These are phyloP conservation scores for Phyllotreta striolata DNA, from an alignment of 2,888 invertebrate genomes.

Conservation along the genomic window DNA sequence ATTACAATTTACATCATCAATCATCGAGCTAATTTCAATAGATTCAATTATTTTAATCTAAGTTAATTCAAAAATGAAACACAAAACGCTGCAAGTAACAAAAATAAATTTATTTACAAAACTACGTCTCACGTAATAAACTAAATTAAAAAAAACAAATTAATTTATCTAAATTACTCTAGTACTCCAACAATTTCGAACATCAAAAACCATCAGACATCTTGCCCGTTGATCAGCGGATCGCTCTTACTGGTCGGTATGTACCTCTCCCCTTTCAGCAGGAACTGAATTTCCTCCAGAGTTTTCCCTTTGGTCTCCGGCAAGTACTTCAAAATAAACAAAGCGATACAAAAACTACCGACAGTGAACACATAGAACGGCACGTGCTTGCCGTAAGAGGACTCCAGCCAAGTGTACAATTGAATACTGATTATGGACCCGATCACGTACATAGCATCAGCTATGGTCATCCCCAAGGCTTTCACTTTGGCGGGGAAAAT, in stretches of 20 bases:
- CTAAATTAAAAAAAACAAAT: too few relatives aligned
- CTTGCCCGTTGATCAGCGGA: slow-evolving; percentile 14
- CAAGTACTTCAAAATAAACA: slow-evolving; percentile 50
- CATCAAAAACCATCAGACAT: neutral
- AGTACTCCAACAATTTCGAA: too few relatives aligned
- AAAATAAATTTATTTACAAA: too few relatives aligned
- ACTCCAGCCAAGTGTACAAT: slow-evolving; percentile 51
- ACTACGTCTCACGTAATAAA: too few relatives aligned
- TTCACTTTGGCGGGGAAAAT: slow-evolving; percentile 59
- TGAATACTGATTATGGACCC: slow-evolving; percentile 54
- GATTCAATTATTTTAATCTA: too few relatives aligned
- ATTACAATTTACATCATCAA: too few relatives aligned
- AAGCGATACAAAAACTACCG: slow-evolving; percentile 44
- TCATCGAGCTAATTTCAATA: too few relatives aligned
- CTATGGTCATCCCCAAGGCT: slow-evolving; percentile 57
- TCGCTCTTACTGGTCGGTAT: slow-evolving; percentile 16
- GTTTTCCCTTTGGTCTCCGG: slow-evolving; percentile 48
- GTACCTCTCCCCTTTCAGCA: slow-evolving; percentile 36
- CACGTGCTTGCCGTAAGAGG: slow-evolving; percentile 52
- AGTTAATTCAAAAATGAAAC: too few relatives aligned
- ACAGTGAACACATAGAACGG: slow-evolving; percentile 56
- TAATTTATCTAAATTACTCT: too few relatives aligned
- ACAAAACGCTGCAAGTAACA: too few relatives aligned
- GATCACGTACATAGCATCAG: slow-evolving; percentile 55
- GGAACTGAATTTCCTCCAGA: slow-evolving; percentile 38